Base-by-base conservation (phyloP, 2,113 vertebrate genomes). In the Cyprinodon variegatus region DNA sequence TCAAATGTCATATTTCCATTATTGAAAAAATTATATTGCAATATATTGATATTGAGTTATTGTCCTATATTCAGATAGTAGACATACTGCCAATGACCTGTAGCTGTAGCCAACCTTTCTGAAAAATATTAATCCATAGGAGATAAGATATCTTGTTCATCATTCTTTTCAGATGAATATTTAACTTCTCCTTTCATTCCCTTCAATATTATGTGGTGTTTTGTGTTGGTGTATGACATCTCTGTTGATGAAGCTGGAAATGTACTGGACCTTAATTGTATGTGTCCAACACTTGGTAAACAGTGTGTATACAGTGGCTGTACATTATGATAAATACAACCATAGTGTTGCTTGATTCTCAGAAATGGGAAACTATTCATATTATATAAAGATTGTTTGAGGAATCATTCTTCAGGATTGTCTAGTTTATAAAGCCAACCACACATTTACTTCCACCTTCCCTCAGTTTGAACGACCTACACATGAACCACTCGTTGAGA, bases 241-340 rank as follows among this genome's bases (percentile, higher is more conserved):
- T 83, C 72, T 92, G 87, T 90, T 92, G 88, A 85, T 87, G 87
- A 91, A 93, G 89, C 90, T 93, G 89, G 79, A 15, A 8, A 20
- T 57, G 50, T 8, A 75, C 81, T 29, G 29, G 29, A 81, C 46
- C 48, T 76, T 29, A 29, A 29, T 77, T 74, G 69, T 72, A 53
- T 64, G 61, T 77, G 82, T 86, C 70, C 83, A 72, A 71, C 70
- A 70, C 22, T 73, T 68, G 39, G n/a, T 46, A 7, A 39, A 70
- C 41, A 61, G 70, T 68, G 64, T 72, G 77, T 64, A 70, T 71
- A 88, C 79, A 70, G 82, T 62, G 41, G 29, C 40, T 0, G 72
- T 84, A 68, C 75, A 86, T 83, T 76, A 82, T 72, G 66, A 82
- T 65, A 43, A 71, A 81, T 74, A 39, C n/a, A 66, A 39, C 36